Evolutionary conservation across 2,113 vertebrate genomes (phyloP).

Genomic region (Excalfactoria chinensis): DNA sequence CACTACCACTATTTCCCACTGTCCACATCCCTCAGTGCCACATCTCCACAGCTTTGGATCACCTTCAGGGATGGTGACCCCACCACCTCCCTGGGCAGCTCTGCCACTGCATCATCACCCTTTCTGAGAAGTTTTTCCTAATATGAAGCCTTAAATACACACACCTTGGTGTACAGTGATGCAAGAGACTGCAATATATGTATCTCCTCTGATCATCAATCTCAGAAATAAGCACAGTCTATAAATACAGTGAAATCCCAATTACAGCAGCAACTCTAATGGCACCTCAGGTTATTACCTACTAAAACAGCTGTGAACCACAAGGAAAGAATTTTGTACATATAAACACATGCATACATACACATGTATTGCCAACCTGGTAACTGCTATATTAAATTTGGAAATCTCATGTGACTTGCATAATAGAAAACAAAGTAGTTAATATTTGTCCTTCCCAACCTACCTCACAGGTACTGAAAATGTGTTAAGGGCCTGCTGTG

Average conservation of each 20-base stretch:
- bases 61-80: no score
- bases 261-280: constrained; percentile 51
- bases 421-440: background rate
- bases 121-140: no score
- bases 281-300: constrained; percentile 46
- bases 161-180: fast-evolving
- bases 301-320: constrained; percentile 48
- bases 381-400: background rate
- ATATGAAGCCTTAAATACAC: background rate
- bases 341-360: background rate
- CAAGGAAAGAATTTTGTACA: constrained; percentile 10
- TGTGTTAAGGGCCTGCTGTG: constrained; percentile 19
- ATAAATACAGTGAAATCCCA: constrained; percentile 60
- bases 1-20: no score
- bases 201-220: background rate
- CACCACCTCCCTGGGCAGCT: no score
- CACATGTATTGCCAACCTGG: background rate
- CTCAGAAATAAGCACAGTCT: constrained; percentile 49
- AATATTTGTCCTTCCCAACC: background rate
- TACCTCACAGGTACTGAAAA: constrained; percentile 49
- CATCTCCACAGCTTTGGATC: no score
- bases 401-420: background rate
- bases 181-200: fast-evolving
- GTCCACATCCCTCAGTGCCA: no score
- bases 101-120: no score